Base-by-base conservation (phyloP, 2,888 invertebrate species). In the Nomada fucata region DNA sequence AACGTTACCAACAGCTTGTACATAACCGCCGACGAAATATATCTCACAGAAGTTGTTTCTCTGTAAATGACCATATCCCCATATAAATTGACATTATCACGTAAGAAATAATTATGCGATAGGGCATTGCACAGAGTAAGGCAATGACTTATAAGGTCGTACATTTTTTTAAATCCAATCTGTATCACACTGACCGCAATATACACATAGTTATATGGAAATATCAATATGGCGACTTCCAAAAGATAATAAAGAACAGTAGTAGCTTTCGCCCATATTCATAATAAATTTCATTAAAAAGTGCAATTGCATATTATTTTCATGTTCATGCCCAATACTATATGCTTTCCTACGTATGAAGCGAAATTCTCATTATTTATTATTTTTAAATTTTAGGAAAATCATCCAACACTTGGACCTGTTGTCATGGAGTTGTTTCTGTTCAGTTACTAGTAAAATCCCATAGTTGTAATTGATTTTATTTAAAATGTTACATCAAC, bases 401-500 rank as follows among this genome's bases (percentile, higher is more conserved):
- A 53, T 53, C 53, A 52, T 53, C 36, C 36, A 36, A 36, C n/a
- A 3, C 5, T 15, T 18, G 53, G 20, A 53, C 2, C 9, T 10
- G 15, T 1, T 15, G 20, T n/a, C 9, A n/a, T 53, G 10, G n/a
- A 53, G 5, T 20, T 20, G 53, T 53, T 53, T 20, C 20, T 53
- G 50, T 50, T 15, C 9, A 7, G n/a, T 10, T 53, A 20, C n/a
- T 53, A 20, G 53, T 53, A 18, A 53, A 23, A 57, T 1, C 50
- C 18, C 23, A 13, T 55, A 11, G 4, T 50, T 13, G 74, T 57
- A 15, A 53, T 29, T 26, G 29, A 60, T 64, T 44, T 53, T 13
- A 18, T 44, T 11, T 42, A 20, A 73, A 76, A 86, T 86, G 86
- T 70, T 65, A 13, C 71, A 18, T 18, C 73, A 72, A 53, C 50